Base-by-base conservation (phyloP, 1,140 invertebrate genomes). In the Saccostrea echinata region DNA sequence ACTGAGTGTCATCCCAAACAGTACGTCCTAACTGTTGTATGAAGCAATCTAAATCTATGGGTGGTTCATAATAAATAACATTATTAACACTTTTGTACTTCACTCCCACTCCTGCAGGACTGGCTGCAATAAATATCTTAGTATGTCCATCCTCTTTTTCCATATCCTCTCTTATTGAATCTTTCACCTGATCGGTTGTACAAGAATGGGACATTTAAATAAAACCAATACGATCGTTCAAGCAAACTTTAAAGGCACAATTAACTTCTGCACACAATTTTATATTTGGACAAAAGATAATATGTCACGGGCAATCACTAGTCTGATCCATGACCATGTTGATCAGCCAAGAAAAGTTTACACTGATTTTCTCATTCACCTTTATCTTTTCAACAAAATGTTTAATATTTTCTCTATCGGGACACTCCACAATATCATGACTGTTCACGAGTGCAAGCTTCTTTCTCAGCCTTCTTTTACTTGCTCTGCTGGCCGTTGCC, bases 61-160 rank as follows among this genome's bases (percentile, higher is more conserved):
- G 86, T 11, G 64, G 61, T 13, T 86, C 86, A 88, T 52, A 90
- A 84, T 87, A 21, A 52, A 90, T 84, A 21, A 90, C 84, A 30
- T 68, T 6, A 27, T 88, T 71, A 0, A 87, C 35, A 12, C 35
- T 52, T 27, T 52, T 61, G 35, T 87, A 89, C 24, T 90, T 89
- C 0, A 90, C 86, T 8, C 88, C 90, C 90, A 90, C 89, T 6
- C 90, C 90, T 24, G 88, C 88, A 13, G 90, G 85, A 87, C 85
- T 87, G 21, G 90, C 89, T 1, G 89, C 86, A 57, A 90, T 68
- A 27, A 90, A 16, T 0, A 89, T 21, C 13, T 84, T 11, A n/a
- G 87, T 71, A 1, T 27, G 84, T 3, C 88, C 86, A 83, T 89
- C 43, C 16, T 53, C 64, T 55, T 82, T n/a, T 53, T 76, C 52